A percentile compares a stretch with the other conserved stretches of the same genome.
Conservation (phyloP, 2,888 invertebrate genomes). For the Aphrophora alni region DNA sequence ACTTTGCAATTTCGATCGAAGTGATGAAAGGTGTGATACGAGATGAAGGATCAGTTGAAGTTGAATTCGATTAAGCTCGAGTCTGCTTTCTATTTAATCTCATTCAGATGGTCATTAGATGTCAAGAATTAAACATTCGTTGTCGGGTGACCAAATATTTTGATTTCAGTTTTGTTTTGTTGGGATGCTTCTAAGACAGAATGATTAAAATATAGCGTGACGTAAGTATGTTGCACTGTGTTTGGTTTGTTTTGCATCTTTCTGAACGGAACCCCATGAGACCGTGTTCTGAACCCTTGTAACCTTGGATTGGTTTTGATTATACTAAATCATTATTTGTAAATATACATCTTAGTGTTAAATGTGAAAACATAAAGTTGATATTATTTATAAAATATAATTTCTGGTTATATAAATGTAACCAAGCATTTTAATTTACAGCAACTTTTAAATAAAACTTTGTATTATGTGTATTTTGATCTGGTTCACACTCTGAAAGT, state of each 20-base stretch:
- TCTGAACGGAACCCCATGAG: not conserved
- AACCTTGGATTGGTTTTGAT: not conserved
- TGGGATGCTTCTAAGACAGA: not conserved
- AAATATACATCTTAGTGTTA: not conserved
- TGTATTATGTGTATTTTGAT: no score
- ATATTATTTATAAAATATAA: no score
- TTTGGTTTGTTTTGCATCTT: not conserved
- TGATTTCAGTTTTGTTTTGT: not conserved
- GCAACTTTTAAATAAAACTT: no score
- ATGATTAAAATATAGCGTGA: not conserved
- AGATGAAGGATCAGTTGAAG: slow-evolving; percentile 22
- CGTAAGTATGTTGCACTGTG: not conserved
- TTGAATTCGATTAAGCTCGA: slow-evolving; percentile 15
- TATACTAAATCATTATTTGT: not conserved
- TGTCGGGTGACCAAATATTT: not conserved
- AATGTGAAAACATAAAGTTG: no score
- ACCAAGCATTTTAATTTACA: no score
- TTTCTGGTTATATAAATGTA: no score
- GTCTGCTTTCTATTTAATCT: not conserved
- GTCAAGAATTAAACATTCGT: not conserved
- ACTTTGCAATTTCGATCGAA: not conserved
- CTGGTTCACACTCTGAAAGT: no score
- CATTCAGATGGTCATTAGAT: not conserved
- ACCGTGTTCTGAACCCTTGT: not conserved
- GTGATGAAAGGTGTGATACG: slow-evolving; percentile 25